phyloP scores from a whole-genome alignment of 2,797 vertebrate species.

The Glossophaga mutica region DNA sequence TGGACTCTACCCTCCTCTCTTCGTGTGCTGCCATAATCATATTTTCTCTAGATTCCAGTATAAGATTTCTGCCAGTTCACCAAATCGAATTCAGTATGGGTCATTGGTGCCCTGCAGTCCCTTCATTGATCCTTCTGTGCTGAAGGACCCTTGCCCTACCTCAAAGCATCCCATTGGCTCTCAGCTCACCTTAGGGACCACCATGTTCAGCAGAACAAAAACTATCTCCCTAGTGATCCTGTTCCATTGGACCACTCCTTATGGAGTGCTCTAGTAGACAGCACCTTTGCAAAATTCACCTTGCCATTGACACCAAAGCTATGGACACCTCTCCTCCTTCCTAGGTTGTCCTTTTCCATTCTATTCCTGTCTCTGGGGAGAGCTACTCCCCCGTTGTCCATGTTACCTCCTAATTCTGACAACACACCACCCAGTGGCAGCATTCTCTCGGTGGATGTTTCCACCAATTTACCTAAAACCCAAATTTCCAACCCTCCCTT shows the following conservation, averaged over 20 bases:
- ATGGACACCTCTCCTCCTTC: not conserved
- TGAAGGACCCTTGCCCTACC: rapidly evolving
- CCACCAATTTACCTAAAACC: rapidly evolving
- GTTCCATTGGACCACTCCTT: not conserved
- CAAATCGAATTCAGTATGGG: too few species aligned
- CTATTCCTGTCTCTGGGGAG: not conserved
- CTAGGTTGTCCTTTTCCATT: not conserved
- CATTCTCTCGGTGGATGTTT: constrained; percentile 19
- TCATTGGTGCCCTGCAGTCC: not conserved
- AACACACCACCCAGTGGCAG: not conserved
- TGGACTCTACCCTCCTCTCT: not conserved
- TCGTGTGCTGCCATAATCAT: constrained; percentile 52
- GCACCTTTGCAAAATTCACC: not conserved
- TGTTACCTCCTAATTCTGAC: not conserved
- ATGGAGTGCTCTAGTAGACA: not conserved
- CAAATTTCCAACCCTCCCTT: constrained; percentile 69
- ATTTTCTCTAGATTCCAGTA: constrained; percentile 48
- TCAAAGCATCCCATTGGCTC: constrained; percentile 71
- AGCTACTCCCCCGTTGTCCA: not conserved
- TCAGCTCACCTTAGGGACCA: constrained; percentile 76
- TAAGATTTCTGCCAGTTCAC: not conserved
- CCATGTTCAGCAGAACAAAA: rapidly evolving
- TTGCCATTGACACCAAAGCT: not conserved
- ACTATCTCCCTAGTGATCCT: not conserved
- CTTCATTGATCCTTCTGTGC: not conserved